A percentile compares a stretch with the other conserved stretches of the same genome.
Evolutionary conservation across 2,888 invertebrate species (phyloP).

Genomic region (Volucella inflata): DNA sequence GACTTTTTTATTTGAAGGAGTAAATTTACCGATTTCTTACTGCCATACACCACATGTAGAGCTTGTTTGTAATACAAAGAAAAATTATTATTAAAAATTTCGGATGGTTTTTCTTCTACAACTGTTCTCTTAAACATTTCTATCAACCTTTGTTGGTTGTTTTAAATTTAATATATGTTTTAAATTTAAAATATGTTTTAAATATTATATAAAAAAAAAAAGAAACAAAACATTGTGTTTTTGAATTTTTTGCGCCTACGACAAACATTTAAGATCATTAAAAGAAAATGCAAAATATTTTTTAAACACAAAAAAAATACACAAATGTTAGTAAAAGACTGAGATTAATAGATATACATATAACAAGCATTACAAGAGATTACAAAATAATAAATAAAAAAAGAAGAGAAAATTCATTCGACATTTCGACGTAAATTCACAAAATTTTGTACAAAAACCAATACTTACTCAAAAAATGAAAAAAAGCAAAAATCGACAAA

Average conservation of each 20-base stretch:
- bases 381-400: slow-evolving; percentile 1
- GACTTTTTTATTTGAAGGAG: background rate
- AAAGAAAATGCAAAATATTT: slow-evolving; percentile 14
- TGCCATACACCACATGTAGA: slow-evolving; percentile 27
- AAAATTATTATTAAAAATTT: background rate
- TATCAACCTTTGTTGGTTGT: background rate
- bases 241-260: slow-evolving; percentile 27
- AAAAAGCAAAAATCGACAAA: slow-evolving; percentile 1
- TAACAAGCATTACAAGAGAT: slow-evolving; percentile 27
- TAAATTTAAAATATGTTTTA: slow-evolving; percentile 2
- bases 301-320: slow-evolving; percentile 32
- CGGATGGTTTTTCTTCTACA: background rate
- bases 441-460: slow-evolving; percentile 35
- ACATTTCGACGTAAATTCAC: slow-evolving; percentile 37
- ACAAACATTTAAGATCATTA: slow-evolving; percentile 22
- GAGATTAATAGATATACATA: slow-evolving; percentile 54
- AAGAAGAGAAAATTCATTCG: slow-evolving; percentile 14
- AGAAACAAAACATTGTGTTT: slow-evolving; percentile 12
- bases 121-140: background rate
- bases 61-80: background rate
- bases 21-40: slow-evolving; percentile 14
- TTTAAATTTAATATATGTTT: slow-evolving; percentile 21
- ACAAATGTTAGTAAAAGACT: slow-evolving; percentile 55
- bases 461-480: slow-evolving; percentile 11
- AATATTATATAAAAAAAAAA: too few relatives aligned